A percentile compares a stretch with the other conserved stretches of the same genome.
These are phyloP conservation scores for Cryptomyrus ogoouensis DNA, from an alignment of 2,113 vertebrate species.

Conservation along the genomic window DNA sequence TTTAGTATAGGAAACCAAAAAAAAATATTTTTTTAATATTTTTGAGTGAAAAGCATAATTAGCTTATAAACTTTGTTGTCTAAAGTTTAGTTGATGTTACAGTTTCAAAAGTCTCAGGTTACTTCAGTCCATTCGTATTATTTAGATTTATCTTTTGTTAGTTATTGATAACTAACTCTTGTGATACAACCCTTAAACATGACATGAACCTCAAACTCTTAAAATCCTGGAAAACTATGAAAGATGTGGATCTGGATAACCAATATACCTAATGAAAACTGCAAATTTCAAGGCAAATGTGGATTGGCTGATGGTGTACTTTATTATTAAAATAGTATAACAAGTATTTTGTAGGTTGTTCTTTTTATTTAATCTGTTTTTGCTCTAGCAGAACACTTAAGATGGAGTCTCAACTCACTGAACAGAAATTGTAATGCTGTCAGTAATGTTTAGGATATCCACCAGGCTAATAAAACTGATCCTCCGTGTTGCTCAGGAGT, in stretches of 20 bases:
- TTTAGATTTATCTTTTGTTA: background rate
- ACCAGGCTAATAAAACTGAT: background rate
- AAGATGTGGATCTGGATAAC: background rate
- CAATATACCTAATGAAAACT: background rate
- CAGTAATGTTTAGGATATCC: background rate
- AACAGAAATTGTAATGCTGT: background rate
- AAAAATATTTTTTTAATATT: background rate
- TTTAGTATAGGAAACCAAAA: background rate
- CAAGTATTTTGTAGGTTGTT: background rate
- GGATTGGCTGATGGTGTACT: background rate
- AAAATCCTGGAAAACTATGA: background rate
- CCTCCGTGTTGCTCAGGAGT: background rate
- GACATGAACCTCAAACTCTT: background rate
- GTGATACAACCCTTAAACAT: background rate
- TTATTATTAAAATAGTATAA: background rate
- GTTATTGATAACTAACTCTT: background rate
- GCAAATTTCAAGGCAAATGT: background rate
- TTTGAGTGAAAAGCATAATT: background rate
- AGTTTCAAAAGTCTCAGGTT: background rate
- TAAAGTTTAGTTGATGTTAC: background rate
- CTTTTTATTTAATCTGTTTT: background rate
- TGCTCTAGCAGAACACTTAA: background rate
- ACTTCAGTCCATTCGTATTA: background rate
- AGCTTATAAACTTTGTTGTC: background rate
- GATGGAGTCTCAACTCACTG: background rate